These are phyloP conservation scores for Coptodon bakossiorum DNA, from an alignment of 2,113 vertebrate species.

Conservation along the genomic window DNA sequence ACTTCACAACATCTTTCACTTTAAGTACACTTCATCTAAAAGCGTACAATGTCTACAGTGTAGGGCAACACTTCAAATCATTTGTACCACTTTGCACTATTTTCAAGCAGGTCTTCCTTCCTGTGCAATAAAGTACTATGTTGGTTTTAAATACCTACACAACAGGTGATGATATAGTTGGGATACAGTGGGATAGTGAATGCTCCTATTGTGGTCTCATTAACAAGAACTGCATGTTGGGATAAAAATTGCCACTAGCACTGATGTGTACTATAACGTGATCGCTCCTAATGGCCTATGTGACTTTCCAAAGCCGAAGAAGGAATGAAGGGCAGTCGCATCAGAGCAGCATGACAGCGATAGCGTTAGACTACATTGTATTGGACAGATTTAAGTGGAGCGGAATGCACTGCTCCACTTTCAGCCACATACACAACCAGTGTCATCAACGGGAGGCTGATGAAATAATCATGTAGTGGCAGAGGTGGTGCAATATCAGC, in stretches of 20 bases:
- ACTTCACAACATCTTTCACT: not conserved
- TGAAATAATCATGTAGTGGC: conserved; percentile 14
- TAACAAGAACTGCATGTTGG: not conserved
- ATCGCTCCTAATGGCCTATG: not conserved
- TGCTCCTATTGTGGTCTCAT: not conserved
- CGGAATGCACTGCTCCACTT: conserved; percentile 62
- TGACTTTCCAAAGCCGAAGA: conserved; percentile 3
- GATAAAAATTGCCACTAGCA: not conserved
- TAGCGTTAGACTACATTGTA: conserved; percentile 24
- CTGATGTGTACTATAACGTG: not conserved
- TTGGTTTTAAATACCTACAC: not conserved
- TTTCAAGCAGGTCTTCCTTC: not conserved
- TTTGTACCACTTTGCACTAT: not conserved
- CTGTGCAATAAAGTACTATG: not conserved
- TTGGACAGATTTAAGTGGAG: conserved; percentile 61
- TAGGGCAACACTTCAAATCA: not conserved
- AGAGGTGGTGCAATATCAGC: conserved; percentile 7
- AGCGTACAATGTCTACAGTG: not conserved
- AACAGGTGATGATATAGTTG: not conserved
- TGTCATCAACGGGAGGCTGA: conserved; percentile 6
- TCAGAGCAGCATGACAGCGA: conserved; percentile 19
- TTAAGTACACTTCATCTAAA: not conserved
- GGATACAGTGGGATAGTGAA: not conserved
- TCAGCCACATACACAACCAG: not conserved
- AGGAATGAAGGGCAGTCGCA: not conserved